These are phyloP conservation scores for Cephus spinipes DNA, from an alignment of 2,888 invertebrate genomes.

Conservation along the genomic window DNA sequence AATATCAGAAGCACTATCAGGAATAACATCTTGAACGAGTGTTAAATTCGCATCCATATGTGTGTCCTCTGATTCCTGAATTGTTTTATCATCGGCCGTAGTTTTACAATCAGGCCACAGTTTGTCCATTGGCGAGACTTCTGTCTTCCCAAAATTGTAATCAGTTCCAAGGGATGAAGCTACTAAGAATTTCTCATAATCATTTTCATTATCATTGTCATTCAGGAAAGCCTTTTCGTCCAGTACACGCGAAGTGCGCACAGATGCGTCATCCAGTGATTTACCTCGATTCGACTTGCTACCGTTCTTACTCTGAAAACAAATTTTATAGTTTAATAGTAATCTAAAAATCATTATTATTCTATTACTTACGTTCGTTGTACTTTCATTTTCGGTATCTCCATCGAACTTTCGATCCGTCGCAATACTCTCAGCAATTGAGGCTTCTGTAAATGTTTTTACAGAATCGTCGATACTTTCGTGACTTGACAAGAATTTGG, in stretches of 20 bases:
- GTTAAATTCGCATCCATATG: slow-evolving; percentile 20
- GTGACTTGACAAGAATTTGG: slow-evolving; percentile 35
- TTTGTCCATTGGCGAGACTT: slow-evolving; percentile 7
- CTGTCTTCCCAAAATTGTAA: slow-evolving; percentile 7
- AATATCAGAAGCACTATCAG: slow-evolving; percentile 37
- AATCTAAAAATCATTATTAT: neutral
- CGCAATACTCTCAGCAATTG: neutral
- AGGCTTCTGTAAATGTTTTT: neutral
- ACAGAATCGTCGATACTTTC: slow-evolving; percentile 26
- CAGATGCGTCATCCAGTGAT: slow-evolving; percentile 9
- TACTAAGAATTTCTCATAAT: neutral
- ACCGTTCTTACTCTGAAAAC: neutral
- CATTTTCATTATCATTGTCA: slow-evolving; percentile 16
- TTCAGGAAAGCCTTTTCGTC: slow-evolving; percentile 22
- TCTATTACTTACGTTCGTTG: neutral
- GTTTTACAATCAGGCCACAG: neutral
- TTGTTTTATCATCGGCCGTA: slow-evolving; percentile 12
- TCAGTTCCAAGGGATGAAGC: neutral
- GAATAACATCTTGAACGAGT: slow-evolving; percentile 31
- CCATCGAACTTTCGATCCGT: neutral
- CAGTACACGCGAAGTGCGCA: slow-evolving; percentile 30
- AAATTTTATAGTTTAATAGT: neutral
- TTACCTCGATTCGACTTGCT: slow-evolving; percentile 13
- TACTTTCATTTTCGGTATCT: slow-evolving; percentile 25
- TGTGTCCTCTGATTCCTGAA: slow-evolving; percentile 21